Conservation (phyloP, 2,797 vertebrate genomes). For the Rhodeus uyekii region DNA sequence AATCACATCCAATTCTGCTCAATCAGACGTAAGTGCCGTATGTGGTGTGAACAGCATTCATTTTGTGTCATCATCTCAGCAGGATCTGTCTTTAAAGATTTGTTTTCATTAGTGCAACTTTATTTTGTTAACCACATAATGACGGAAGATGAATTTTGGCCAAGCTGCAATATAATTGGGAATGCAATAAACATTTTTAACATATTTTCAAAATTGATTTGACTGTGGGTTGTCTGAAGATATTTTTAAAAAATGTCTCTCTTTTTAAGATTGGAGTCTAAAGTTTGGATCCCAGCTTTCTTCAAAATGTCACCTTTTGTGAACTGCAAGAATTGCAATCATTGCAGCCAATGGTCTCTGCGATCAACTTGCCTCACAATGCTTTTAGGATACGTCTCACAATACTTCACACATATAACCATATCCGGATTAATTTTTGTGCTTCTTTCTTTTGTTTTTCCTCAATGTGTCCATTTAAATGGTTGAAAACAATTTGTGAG, state of each 20-base stretch:
- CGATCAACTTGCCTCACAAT: too few species aligned
- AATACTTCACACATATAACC: background rate
- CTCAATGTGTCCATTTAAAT: background rate
- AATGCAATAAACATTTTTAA: background rate
- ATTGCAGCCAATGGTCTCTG: too few species aligned
- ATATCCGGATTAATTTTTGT: background rate
- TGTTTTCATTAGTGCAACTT: constrained; percentile 34
- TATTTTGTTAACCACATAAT: constrained; percentile 15
- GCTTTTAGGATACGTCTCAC: too few species aligned
- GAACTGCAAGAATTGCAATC: too few species aligned
- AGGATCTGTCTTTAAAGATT: constrained; percentile 26
- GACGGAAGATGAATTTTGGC: background rate
- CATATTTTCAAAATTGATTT: background rate
- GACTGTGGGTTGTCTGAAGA: background rate
- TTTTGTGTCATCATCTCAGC: constrained; percentile 27
- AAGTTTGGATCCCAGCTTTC: background rate
- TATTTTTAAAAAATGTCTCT: background rate
- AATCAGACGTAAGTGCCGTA: constrained; percentile 11
- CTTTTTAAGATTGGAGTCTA: background rate
- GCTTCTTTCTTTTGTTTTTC: background rate
- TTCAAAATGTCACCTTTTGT: background rate
- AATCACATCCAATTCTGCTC: constrained; percentile 26
- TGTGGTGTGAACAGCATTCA: constrained; percentile 14
- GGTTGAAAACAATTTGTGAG: background rate
- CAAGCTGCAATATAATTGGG: background rate